Evolutionary conservation across 2,113 vertebrate genomes (phyloP), one percentile per base, ranked within the genome.

Genomic region (Neolamprologus kungweensis): DNA sequence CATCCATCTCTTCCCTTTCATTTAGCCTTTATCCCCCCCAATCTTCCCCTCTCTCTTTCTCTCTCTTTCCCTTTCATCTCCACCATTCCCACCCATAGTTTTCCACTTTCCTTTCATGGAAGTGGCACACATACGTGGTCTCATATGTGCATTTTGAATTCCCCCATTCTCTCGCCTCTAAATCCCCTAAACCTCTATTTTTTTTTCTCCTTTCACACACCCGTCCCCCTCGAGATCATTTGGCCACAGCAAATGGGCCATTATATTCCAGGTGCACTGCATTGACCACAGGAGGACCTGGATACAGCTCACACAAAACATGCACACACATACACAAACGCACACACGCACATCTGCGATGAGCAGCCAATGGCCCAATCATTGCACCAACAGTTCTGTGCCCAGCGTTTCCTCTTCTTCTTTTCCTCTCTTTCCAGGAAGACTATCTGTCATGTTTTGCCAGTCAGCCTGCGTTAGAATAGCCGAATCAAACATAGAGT

Each of bases 241-340:
- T 94, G 89, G 88, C 85, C 14, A 6, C 78, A 85, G 78, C 87
- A 88, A 86, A 87, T 31, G 13, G 81, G 65, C 87, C 87, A 80
- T 84, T 83, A 82, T 55, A 86, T 78, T 91, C 88, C 89, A 93
- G 90, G 86, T 90, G 91, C 47, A 86, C 26, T 54, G 87, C 85
- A 57, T 9, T 91, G 81, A 86, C 89, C 83, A 35, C 51, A 47
- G 57, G 81, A 87, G 82, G 54, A 79, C 47, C 23, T 14, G 75
- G 28, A 85, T 47, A 54, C 47, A n/a, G 31, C 53, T n/a, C 45
- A 26, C 75, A 82, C 50, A 85, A 82, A 79, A 50, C 45, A 21
- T 55, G 80, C 54, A 85, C 83, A 81, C 45, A 26, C 80, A 84
- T 51, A 83, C 81, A 81, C 37, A 19, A 71, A 84, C 17, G 75